Evolutionary conservation across 2,888 invertebrate genomes (phyloP), one percentile per base, ranked within the genome.

Genomic region (Eulithis testata): DNA sequence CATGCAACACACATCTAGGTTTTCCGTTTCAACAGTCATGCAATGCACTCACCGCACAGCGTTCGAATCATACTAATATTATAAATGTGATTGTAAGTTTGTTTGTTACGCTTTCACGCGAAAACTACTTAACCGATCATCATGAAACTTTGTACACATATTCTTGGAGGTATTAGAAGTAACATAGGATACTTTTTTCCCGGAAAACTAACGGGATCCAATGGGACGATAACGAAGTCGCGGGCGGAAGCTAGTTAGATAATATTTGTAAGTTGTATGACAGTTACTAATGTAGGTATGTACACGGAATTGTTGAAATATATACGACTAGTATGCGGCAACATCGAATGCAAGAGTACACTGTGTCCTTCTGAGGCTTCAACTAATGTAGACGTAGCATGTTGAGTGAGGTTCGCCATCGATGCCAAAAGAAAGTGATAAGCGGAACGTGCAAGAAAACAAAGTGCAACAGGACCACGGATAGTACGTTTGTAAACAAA

Each of bases 1-100:
- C 91, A 92, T 91, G 91, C 91, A 91, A 92, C 92, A 93, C 93
- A 91, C 90, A 89, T 88, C 90, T 91, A 91, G 85, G 60, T 80
- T 84, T 82, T 85, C 81, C 83, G 83, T 80, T 85, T 84, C 83
- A 92, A 92, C 91, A 91, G 87, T 89, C 93, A 93, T 93, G 93
- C 93, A 91, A 84, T 85, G 82, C 77, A 79, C 78, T 80, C 76
- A 80, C 78, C 81, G 80, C 82, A 77, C 73, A 79, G 79, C 81
- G 64, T 51, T 68, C 63, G 61, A 60, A 70, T 74, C n/a, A n/a
- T n/a, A n/a, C n/a, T n/a, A n/a, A n/a, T n/a, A n/a, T n/a, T n/a
- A n/a, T n/a, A n/a, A n/a, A n/a, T n/a, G n/a, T n/a, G n/a, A n/a
- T n/a, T n/a, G n/a, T n/a, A n/a, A n/a, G n/a, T n/a, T n/a, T n/a